Evolutionary conservation across 2,888 invertebrate species (phyloP).

Genomic region (Linnaemya tessellans): DNA sequence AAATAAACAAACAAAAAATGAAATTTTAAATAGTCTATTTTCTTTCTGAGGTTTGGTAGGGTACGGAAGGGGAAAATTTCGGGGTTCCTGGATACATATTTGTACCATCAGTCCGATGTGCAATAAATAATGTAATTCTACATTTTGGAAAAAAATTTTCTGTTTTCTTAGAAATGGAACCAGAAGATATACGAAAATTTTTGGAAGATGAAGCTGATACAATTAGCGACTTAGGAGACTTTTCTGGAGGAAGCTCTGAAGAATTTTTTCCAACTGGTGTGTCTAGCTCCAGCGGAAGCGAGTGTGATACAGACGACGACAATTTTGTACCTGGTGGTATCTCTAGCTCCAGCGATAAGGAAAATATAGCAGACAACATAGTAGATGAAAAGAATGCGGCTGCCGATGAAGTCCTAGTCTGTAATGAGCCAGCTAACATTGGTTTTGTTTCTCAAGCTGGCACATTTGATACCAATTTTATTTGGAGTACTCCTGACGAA

Average conservation of each 20-base stretch:
- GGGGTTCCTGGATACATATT: no score
- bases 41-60: no score
- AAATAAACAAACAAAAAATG: no score
- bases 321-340: no score
- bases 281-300: slow-evolving; percentile 3
- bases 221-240: neutral
- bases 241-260: slow-evolving; percentile 23
- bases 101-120: slow-evolving; percentile 9
- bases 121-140: neutral
- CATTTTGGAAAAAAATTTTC: neutral
- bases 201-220: slow-evolving; percentile 28
- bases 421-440: neutral
- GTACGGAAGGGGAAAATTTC: no score
- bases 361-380: neutral
- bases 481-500: slow-evolving; percentile 37
- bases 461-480: neutral
- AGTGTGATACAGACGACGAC: neutral
- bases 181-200: neutral
- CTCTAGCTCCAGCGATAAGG: neutral
- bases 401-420: no score
- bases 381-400: neutral
- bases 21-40: no score
- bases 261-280: slow-evolving; percentile 11
- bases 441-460: no score
- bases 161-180: slow-evolving; percentile 1